Percentiles rank a stretch among this genome's conserved stretches.
Conservation (phyloP, 2,113 vertebrate species). For the Apus apus region DNA sequence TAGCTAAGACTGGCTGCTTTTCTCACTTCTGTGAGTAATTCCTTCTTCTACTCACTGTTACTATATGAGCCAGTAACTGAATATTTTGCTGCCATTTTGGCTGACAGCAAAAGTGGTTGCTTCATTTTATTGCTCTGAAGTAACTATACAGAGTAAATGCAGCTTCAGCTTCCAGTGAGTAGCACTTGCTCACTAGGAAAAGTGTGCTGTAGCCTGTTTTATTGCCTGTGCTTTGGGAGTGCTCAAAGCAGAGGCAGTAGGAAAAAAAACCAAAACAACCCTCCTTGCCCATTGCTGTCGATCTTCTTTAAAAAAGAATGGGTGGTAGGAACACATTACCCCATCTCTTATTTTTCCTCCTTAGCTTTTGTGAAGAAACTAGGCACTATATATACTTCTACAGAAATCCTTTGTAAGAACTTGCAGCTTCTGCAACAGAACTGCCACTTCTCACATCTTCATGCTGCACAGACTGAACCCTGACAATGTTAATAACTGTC, state of each 20-base stretch:
- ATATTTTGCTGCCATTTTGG: background rate
- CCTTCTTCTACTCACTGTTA: background rate
- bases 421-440: background rate
- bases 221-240: background rate
- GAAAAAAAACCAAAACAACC: background rate
- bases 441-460: background rate
- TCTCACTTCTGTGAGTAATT: background rate
- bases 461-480: background rate
- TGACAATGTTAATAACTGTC: background rate
- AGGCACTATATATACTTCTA: background rate
- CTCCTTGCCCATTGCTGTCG: background rate
- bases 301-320: background rate
- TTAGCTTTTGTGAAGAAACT: background rate
- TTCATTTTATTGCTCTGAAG: background rate
- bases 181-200: background rate
- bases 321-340: background rate
- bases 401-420: background rate
- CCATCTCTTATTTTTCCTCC: background rate
- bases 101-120: background rate
- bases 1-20: background rate
- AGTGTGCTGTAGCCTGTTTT: background rate
- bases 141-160: background rate
- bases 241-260: background rate
- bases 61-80: background rate
- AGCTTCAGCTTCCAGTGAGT: background rate